Base-by-base conservation (phyloP, 2,888 invertebrate genomes). In the Eurytoma adleriae region DNA sequence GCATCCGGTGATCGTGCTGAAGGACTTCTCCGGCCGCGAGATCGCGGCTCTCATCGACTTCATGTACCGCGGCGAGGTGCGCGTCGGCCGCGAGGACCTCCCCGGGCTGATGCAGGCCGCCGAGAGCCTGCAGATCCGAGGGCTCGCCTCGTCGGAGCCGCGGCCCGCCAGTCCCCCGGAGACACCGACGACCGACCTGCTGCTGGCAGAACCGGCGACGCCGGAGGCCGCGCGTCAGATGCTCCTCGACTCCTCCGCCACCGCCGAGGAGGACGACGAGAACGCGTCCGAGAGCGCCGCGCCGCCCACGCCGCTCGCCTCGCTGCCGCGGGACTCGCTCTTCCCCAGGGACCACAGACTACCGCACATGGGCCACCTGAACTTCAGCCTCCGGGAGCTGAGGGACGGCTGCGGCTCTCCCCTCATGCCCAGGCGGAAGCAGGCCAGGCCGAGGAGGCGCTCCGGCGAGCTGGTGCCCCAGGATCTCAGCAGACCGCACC, bases 21-120 rank as follows among this genome's bases (percentile, higher is more conserved):
- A 97, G 91, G 97, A 97, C 92, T 96, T 97, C 90, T 94, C 94
- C 87, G 96, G 95, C 84, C 96, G 96, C 94, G 97, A 97, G 87
- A 95, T 98, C 83, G 96, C 96, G 87, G 96, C 96, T 54, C 95
- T 97, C 82, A 95, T 97, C 82, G 96, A 97, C 91, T 98, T 97
- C 89, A 97, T 97, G 97, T 98, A 98, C 92, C 95, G 96, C 85
- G 97, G 97, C 57, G 97, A 97, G 92, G 96, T 97, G 85, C 96
- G 96, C 84, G 96, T 97, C 72, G 95, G 95, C 10, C 96, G 96
- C 87, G 96, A 96, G 88, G 96, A 96, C 83, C 92, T 97, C 40
- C 94, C 95, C 78, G 95, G 95, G 14, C 93, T 98, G 85, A 96
- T 97, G 87, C 95, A 96, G 86, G 97, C 97, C 2, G 97, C 97